Evolutionary conservation across 2,797 vertebrate species (phyloP), one percentile per base, ranked within the genome.

Genomic region (Chelmon rostratus): DNA sequence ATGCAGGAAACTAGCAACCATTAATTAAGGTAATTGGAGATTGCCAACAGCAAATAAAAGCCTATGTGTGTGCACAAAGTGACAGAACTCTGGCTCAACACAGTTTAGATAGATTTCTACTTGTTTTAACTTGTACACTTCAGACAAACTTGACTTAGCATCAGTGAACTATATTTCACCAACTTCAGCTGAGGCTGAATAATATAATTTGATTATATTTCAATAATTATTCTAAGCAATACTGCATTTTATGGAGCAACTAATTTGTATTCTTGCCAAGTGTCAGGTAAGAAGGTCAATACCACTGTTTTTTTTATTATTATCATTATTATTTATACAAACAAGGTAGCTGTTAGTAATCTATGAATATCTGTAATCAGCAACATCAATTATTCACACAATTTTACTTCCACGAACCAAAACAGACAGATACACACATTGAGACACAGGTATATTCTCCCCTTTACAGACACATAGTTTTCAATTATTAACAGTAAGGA

Each of bases 401-500:
- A n/a, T 52, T 49, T 57, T 63, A 53, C 63, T 42, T 61, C 35
- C 50, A 25, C 50, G 35, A 23, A 37, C 23, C 28, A 47, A 64
- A 68, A n/a, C n/a, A n/a, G 59, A 76, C n/a, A 42, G 65, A 85
- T 46, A 50, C 50, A 76, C 74, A 49, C 58, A 21, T 66, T 57
- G 19, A 38, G 21, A 68, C 18, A 7, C n/a, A 73, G 69, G 65
- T 64, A 38, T 61, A 69, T 33, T 71, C 80, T 67, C 40, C 16
- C 58, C 44, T 37, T 62, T 28, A 76, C 75, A 84, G 82, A 84
- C 58, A 83, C 54, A 64, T 28, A 28, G 37, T 37, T 52, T 58
- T 90, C 18, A 89, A 90, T 89, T 86, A 92, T 92, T 91, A 84
- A 92, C 28, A 73, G 38, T 31, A 47, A 59, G 54, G 47, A 83